A percentile compares a stretch with the other conserved stretches of the same genome.
Evolutionary conservation across 2,888 invertebrate species (phyloP).

Genomic region (Rhingia rostrata): DNA sequence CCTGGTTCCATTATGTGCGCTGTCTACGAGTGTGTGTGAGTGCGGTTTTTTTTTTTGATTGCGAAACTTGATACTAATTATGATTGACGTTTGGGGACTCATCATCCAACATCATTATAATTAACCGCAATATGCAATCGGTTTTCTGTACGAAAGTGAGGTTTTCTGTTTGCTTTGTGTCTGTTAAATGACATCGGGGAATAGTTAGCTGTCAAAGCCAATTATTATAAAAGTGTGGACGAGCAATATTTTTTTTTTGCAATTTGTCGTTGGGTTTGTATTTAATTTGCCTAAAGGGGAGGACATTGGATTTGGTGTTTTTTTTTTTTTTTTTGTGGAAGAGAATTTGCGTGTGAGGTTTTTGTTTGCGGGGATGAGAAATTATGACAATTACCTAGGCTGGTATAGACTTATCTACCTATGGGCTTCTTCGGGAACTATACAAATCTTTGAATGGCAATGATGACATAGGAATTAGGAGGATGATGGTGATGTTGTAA

Average conservation of each 20-base stretch:
- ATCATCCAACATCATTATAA: constrained; percentile 73
- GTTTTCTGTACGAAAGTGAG: constrained; percentile 51
- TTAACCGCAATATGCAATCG: constrained; percentile 74
- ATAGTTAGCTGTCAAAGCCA: constrained; percentile 68
- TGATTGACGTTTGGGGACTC: constrained; percentile 74
- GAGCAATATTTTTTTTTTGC: constrained; percentile 13
- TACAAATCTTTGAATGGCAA: no score
- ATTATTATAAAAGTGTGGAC: constrained; percentile 55
- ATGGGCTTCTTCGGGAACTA: no score
- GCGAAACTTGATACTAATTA: constrained; percentile 73
- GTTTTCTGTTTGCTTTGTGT: constrained; percentile 44
- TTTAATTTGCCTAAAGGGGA: constrained; percentile 13
- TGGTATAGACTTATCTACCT: no score
- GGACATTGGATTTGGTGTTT: background rate
- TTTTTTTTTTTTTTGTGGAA: background rate
- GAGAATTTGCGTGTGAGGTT: no score
- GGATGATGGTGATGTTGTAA: no score
- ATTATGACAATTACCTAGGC: no score
- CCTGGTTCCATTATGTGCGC: constrained; percentile 46
- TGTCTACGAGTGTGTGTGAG: constrained; percentile 9
- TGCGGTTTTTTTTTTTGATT: constrained; percentile 39
- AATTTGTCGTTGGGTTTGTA: constrained; percentile 12
- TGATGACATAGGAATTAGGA: no score
- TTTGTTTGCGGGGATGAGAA: no score
- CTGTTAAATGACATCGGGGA: constrained; percentile 61